Percentiles rank a stretch among this genome's conserved stretches.
phyloP scores from a whole-genome alignment of 2,797 vertebrate genomes.

The Scolopax rusticola region DNA sequence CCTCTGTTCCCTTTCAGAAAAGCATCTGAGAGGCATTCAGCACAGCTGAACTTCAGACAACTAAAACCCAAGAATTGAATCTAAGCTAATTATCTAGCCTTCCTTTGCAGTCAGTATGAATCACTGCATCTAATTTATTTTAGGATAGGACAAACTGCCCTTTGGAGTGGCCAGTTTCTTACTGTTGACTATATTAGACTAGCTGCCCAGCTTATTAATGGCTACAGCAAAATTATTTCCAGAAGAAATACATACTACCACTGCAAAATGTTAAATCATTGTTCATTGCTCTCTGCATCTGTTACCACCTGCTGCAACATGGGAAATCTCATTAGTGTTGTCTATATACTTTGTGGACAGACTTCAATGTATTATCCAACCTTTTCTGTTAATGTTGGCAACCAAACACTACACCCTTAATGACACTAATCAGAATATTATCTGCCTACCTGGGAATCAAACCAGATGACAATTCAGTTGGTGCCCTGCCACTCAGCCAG shows the following conservation, averaged over 20 bases:
- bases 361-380: background rate
- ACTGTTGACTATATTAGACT: background rate
- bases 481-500: background rate
- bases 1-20: background rate
- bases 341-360: background rate
- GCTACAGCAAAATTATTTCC: background rate
- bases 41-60: background rate
- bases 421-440: background rate
- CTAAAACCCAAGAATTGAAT: background rate
- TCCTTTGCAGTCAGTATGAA: background rate
- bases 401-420: background rate
- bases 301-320: background rate
- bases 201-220: background rate
- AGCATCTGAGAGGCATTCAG: background rate
- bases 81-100: background rate
- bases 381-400: background rate
- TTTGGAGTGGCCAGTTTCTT: background rate
- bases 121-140: background rate
- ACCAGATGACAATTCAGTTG: background rate
- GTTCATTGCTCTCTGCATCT: background rate
- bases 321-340: background rate
- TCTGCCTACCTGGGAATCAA: background rate
- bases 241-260: background rate
- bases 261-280: background rate
- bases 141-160: background rate